Evolutionary conservation across 2,797 vertebrate species (phyloP).

Genomic region (Heliangelus exortis): DNA sequence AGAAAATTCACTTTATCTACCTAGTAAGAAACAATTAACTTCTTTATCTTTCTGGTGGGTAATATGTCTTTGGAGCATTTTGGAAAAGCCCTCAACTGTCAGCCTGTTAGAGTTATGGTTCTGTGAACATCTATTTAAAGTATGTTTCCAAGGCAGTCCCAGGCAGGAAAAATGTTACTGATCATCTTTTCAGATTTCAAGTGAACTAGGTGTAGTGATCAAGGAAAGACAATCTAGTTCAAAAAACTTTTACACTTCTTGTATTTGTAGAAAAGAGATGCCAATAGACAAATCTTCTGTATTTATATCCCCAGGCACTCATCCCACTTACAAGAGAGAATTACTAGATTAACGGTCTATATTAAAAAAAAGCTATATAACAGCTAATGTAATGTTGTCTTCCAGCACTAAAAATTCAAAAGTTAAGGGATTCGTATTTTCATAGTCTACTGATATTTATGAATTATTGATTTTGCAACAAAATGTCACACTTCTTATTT

Average conservation of each 20-base stretch:
- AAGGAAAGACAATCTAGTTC: not conserved
- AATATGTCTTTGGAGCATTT: not conserved
- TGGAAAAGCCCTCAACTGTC: not conserved
- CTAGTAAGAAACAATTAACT: not conserved
- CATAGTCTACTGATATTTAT: not conserved
- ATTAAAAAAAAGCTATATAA: not conserved
- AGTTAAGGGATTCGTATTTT: not conserved
- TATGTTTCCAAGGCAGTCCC: not conserved
- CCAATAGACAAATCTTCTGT: not conserved
- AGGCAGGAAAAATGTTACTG: not conserved
- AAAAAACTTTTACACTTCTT: too few relatives aligned
- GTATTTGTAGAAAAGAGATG: not conserved
- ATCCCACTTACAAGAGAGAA: not conserved
- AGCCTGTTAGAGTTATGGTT: not conserved
- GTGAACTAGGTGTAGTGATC: not conserved
- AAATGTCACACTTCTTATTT: not conserved
- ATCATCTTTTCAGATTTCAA: not conserved
- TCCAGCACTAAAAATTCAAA: not conserved
- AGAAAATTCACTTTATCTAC: not conserved
- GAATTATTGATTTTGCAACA: not conserved
- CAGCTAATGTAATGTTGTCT: not conserved
- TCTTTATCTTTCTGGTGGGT: not conserved
- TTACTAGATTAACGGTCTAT: accelerated
- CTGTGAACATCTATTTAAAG: not conserved
- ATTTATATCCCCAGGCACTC: not conserved